Conservation (phyloP, 2,888 invertebrate genomes). For the Halictus ligatus region DNA sequence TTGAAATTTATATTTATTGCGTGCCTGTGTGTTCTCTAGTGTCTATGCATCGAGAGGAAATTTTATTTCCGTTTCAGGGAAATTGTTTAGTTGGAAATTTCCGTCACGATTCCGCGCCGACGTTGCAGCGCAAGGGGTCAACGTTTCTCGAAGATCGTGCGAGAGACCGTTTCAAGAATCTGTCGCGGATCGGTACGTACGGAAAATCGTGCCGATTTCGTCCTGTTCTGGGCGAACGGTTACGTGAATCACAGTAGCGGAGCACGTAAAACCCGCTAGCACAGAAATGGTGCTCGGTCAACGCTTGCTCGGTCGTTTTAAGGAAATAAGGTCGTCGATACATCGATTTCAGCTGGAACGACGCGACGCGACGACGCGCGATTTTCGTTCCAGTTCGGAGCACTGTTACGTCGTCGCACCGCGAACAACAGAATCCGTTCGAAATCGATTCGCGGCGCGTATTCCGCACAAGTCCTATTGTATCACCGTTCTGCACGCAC, state of each 20-base stretch:
- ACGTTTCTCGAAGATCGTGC: too few species aligned
- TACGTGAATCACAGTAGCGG: constrained; percentile 62
- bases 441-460: constrained; percentile 15
- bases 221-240: constrained; percentile 48
- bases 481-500: neutral
- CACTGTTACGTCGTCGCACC: constrained; percentile 17
- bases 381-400: constrained; percentile 51
- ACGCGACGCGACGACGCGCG: constrained; percentile 36
- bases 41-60: too few species aligned
- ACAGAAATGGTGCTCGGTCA: constrained; percentile 69
- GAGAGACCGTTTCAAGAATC: neutral
- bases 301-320: constrained; percentile 65
- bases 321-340: constrained; percentile 73
- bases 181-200: neutral
- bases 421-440: constrained; percentile 2
- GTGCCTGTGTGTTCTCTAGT: too few species aligned
- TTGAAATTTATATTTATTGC: too few species aligned
- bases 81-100: too few species aligned
- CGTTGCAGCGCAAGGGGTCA: too few species aligned
- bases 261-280: constrained; percentile 70
- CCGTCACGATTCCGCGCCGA: too few species aligned
- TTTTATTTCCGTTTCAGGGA: too few species aligned
- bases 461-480: constrained; percentile 3
- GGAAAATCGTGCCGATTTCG: constrained; percentile 55
- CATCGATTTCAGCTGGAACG: constrained; percentile 68